Evolutionary conservation across 2,888 invertebrate genomes (phyloP).

Genomic region (Epsilonema sp.): DNA sequence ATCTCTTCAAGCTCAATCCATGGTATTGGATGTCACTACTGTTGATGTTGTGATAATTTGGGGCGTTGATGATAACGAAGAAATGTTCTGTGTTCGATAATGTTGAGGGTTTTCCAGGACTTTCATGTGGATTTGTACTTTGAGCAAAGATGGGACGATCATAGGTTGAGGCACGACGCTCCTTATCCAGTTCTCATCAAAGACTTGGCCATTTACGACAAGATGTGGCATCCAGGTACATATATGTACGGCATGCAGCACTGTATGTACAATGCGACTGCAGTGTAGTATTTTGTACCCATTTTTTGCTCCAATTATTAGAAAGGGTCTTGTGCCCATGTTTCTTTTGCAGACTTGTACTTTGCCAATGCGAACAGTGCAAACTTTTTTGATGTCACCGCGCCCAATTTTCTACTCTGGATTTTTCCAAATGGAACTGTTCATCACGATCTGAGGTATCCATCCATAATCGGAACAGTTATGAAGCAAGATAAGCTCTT

Average conservation of each 20-base stretch:
- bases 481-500: no score
- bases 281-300: no score
- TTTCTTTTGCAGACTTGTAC: slow-evolving; percentile 25
- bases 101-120: slow-evolving; percentile 20
- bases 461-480: no score
- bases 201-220: slow-evolving; percentile 16
- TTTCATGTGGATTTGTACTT: slow-evolving; percentile 27
- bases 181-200: slow-evolving; percentile 22
- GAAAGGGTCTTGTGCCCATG: no score
- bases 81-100: no score
- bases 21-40: slow-evolving; percentile 13
- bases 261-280: no score
- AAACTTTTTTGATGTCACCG: slow-evolving; percentile 24
- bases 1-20: slow-evolving; percentile 25
- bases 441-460: slow-evolving; percentile 26
- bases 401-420: slow-evolving; percentile 27
- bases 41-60: no score
- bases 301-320: no score
- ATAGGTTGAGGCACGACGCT: slow-evolving; percentile 20
- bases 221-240: slow-evolving; percentile 26
- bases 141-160: slow-evolving; percentile 23
- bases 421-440: slow-evolving; percentile 26
- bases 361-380: slow-evolving; percentile 26
- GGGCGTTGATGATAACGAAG: no score
- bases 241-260: no score